Conservation (phyloP, 2,797 vertebrate genomes). For the Tangara arthus region DNA sequence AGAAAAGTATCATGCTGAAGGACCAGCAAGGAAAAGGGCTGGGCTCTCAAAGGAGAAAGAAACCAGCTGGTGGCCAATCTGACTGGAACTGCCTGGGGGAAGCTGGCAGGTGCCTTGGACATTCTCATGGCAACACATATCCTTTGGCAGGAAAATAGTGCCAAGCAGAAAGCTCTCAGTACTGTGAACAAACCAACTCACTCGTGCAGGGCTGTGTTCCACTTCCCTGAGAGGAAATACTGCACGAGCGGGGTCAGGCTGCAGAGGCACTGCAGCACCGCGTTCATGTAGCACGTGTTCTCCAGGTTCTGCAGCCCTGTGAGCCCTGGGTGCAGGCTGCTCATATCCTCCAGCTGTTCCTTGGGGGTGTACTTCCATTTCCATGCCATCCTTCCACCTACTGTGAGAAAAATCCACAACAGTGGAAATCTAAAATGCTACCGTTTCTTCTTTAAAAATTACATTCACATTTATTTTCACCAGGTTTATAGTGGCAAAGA, state of each 20-base stretch:
- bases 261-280: constrained; percentile 83
- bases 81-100: not conserved
- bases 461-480: not conserved
- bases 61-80: not conserved
- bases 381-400: not conserved
- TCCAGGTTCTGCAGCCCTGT: constrained; percentile 84
- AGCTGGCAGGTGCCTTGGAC: not conserved
- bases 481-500: not conserved
- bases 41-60: not conserved
- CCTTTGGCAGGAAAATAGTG: not conserved
- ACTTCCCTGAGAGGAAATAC: constrained; percentile 80
- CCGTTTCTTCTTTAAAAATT: fast-evolving
- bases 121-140: fast-evolving
- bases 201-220: constrained; percentile 72
- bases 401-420: not conserved
- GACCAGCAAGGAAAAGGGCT: not conserved
- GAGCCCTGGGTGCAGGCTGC: constrained; percentile 67
- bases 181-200: constrained; percentile 27
- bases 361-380: not conserved
- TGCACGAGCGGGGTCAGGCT: constrained; percentile 79
- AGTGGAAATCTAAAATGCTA: not conserved
- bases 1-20: not conserved
- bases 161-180: not conserved
- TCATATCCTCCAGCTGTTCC: not conserved
- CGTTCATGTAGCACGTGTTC: constrained; percentile 88